phyloP scores from a whole-genome alignment of 2,888 invertebrate species.

The Drosophila siamana region DNA sequence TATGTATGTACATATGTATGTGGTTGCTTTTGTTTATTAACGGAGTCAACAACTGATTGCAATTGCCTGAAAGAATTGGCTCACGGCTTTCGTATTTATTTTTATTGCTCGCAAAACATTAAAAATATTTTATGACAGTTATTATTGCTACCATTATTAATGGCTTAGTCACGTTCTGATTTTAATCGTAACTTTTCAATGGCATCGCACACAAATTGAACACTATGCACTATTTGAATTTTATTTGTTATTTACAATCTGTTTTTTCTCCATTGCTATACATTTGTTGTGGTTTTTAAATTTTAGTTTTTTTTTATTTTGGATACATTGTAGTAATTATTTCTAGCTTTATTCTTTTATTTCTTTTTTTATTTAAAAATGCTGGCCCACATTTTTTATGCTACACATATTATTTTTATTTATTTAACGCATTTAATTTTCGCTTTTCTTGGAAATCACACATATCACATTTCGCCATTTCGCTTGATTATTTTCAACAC shows the following conservation, averaged over 20 bases:
- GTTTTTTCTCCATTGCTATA: not conserved
- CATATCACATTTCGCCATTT: not conserved
- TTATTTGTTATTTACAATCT: not conserved
- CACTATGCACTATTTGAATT: not conserved
- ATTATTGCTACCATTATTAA: constrained; percentile 3
- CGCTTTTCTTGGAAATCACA: not conserved
- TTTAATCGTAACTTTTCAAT: not conserved
- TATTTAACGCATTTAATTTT: constrained; percentile 1
- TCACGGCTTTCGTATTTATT: constrained; percentile 23
- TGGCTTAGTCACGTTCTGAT: constrained; percentile 18
- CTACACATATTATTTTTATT: not conserved
- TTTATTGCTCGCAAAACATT: constrained; percentile 2
- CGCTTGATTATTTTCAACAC: not conserved
- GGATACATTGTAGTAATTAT: too few relatives aligned
- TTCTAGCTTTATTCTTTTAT: not conserved
- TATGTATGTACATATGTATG: not conserved
- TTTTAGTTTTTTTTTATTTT: too few relatives aligned
- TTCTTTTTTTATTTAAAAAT: not conserved
- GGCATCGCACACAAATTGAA: not conserved
- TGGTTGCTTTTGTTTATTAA: constrained; percentile 13
- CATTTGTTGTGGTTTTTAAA: not conserved
- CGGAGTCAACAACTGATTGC: constrained; percentile 36
- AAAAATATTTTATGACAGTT: not conserved
- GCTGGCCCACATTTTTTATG: not conserved
- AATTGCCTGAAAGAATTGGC: constrained; percentile 19